A percentile compares a stretch with the other conserved stretches of the same genome.
Conservation (phyloP, 2,888 invertebrate species). For the Macrophya annulata region DNA sequence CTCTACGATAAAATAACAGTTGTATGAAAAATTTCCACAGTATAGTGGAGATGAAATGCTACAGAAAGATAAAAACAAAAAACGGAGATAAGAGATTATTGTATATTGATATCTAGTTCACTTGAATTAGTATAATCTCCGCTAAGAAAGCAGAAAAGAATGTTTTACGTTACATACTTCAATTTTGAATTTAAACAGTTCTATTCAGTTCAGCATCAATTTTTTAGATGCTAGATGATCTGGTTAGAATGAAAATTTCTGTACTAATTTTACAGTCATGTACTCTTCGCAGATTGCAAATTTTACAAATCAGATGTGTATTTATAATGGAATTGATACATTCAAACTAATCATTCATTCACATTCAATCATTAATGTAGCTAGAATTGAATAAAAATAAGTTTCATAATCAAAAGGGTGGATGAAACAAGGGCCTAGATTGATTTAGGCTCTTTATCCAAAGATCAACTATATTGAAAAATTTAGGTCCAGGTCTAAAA, state of each 20-base stretch:
- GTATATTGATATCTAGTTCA: neutral
- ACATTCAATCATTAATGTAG: too few species aligned
- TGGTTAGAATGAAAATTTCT: neutral
- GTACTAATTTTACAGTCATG: too few species aligned
- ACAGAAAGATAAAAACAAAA: neutral
- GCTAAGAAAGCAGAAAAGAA: neutral
- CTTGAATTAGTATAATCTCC: neutral
- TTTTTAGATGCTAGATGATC: neutral
- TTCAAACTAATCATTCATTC: too few species aligned
- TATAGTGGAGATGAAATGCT: neutral
- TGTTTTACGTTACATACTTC: neutral
- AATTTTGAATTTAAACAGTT: neutral
- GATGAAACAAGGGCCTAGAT: neutral
- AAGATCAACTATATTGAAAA: too few species aligned
- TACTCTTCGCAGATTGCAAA: too few species aligned
- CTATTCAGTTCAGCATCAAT: neutral
- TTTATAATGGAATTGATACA: too few species aligned
- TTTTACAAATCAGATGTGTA: too few species aligned
- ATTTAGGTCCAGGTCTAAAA: too few species aligned
- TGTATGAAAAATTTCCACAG: neutral
- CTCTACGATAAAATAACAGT: neutral
- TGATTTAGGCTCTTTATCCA: too few species aligned
- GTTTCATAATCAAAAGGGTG: neutral
- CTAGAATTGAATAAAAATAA: neutral
- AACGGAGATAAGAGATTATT: neutral